Percentiles rank a stretch among this genome's conserved stretches.
Conservation (phyloP, 2,888 invertebrate genomes). For the Dioctria linearis region DNA sequence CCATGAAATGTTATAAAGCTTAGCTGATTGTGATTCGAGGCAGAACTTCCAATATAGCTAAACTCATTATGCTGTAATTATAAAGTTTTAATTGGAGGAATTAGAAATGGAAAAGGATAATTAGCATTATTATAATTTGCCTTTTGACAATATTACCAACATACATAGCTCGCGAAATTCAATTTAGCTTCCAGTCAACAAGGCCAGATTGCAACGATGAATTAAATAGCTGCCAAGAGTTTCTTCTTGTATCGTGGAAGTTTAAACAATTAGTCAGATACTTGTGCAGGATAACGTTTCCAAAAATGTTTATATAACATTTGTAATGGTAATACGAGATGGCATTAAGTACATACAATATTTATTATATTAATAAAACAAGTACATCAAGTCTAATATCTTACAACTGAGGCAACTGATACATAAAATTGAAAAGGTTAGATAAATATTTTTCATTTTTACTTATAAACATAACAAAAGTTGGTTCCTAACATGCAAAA, state of each 20-base stretch:
- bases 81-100: conserved; percentile 11
- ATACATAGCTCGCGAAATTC: not conserved
- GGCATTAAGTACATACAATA: too few species aligned
- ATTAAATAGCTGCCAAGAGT: not conserved
- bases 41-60: not conserved
- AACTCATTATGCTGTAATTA: conserved; percentile 13
- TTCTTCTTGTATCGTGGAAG: not conserved
- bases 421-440: too few species aligned
- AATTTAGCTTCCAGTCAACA: not conserved
- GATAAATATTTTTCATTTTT: too few species aligned
- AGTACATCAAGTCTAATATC: too few species aligned
- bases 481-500: too few species aligned
- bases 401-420: too few species aligned
- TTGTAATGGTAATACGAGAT: too few species aligned
- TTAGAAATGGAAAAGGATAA: not conserved
- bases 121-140: conserved; percentile 3
- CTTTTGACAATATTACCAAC: not conserved
- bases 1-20: too few species aligned
- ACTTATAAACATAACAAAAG: too few species aligned
- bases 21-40: too few species aligned
- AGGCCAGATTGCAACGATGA: not conserved
- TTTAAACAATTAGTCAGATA: not conserved
- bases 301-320: not conserved
- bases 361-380: too few species aligned
- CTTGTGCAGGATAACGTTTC: not conserved